phyloP scores from a whole-genome alignment of 2,797 vertebrate species.

The Brachyrhaphis roseni region DNA sequence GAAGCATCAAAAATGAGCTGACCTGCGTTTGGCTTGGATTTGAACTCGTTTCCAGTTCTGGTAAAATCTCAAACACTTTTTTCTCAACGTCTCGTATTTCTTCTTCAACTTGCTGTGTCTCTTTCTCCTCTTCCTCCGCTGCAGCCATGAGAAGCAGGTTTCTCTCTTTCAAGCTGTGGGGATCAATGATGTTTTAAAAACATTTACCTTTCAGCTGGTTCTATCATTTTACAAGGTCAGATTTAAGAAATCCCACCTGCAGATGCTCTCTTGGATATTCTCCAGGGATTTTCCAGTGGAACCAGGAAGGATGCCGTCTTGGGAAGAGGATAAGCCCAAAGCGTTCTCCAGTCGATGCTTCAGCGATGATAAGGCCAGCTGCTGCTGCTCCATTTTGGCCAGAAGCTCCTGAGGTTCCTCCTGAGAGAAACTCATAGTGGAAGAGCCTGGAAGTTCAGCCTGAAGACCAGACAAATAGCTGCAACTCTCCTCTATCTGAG shows the following conservation, averaged over 20 bases:
- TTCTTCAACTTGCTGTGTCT: constrained; percentile 51
- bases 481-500: constrained; percentile 85
- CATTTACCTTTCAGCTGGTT: constrained; percentile 12
- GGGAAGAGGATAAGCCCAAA: constrained; percentile 66
- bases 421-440: constrained; percentile 71
- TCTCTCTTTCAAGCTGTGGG: constrained; percentile 66
- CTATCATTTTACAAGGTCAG: background rate
- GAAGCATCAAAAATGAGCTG: background rate
- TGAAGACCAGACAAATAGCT: constrained; percentile 87
- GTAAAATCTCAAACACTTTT: constrained; percentile 15
- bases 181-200: constrained; percentile 18
- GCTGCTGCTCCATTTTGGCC: constrained; percentile 76
- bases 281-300: constrained; percentile 79
- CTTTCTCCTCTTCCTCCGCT: constrained; percentile 57
- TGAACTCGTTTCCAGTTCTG: constrained; percentile 37
- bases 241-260: constrained; percentile 74
- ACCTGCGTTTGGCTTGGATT: constrained; percentile 55
- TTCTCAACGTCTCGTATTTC: constrained; percentile 60
- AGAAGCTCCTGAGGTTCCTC: constrained; percentile 82
- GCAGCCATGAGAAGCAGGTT: constrained; percentile 58
- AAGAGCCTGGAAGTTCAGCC: constrained; percentile 81
- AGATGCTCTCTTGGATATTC: constrained; percentile 82
- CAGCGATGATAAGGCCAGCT: constrained; percentile 82
- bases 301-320: constrained; percentile 45
- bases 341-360: constrained; percentile 78